These are phyloP conservation scores for Tachypleus tridentatus DNA, from an alignment of 1,140 invertebrate genomes.

Conservation along the genomic window DNA sequence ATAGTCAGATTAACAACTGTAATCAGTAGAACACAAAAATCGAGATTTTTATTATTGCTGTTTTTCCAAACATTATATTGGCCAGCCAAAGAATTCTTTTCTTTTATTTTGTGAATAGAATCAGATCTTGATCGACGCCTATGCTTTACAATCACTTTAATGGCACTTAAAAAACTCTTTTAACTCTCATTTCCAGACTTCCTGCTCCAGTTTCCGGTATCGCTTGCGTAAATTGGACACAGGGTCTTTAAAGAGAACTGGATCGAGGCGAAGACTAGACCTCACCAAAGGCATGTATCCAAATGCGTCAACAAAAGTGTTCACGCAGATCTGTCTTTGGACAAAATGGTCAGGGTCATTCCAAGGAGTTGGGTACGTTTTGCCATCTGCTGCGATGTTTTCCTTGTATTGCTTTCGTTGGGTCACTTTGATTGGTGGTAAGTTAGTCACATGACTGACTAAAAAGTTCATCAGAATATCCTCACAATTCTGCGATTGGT, in stretches of 20 bases:
- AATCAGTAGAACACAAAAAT: no score
- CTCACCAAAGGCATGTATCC: conserved; percentile 89
- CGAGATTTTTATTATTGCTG: no score
- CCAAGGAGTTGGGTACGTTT: conserved; percentile 51
- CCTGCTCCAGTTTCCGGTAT: conserved; percentile 78
- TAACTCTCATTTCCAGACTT: conserved; percentile 9
- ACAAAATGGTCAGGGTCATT: conserved; percentile 87
- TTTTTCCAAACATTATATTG: no score
- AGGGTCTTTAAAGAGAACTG: conserved; percentile 86
- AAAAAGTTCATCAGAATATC: conserved; percentile 96
- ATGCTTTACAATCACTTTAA: no score
- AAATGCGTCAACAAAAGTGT: conserved; percentile 79
- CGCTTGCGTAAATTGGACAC: conserved; percentile 91
- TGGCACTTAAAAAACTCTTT: no score
- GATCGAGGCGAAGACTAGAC: conserved; percentile 80
- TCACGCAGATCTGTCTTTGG: conserved; percentile 69
- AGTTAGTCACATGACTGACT: conserved; percentile 78
- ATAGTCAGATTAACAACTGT: no score
- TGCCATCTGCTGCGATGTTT: conserved; percentile 20
- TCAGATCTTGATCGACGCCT: no score
- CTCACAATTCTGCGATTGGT: conserved; percentile 85
- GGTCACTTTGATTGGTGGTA: conserved; percentile 89
- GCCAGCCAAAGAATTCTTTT: no score
- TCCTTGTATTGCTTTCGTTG: conserved; percentile 88
- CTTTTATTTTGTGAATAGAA: no score